phyloP scores from a whole-genome alignment of 1,140 invertebrate genomes.

The Aricia agestis region DNA sequence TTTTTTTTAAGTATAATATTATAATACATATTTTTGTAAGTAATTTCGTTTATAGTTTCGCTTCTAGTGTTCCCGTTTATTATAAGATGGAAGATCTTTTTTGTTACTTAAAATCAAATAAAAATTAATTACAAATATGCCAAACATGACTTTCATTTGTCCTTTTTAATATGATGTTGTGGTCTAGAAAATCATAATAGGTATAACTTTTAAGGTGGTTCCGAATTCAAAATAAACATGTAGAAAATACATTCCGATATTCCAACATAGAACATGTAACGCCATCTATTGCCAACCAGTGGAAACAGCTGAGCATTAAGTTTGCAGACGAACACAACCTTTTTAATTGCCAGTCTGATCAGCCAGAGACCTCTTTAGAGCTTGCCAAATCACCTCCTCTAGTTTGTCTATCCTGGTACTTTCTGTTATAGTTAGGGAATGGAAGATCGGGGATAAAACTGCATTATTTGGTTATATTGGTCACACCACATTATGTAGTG shows the following conservation, averaged over 20 bases:
- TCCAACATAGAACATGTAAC: not conserved
- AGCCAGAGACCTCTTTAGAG: too few species aligned
- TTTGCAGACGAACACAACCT: not conserved
- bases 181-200: too few species aligned
- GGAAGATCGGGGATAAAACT: too few species aligned
- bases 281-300: not conserved
- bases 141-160: slow-evolving; percentile 62
- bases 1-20: slow-evolving; percentile 73
- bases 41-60: slow-evolving; percentile 72
- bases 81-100: slow-evolving; percentile 67
- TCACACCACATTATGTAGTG: too few species aligned
- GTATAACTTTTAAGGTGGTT: not conserved
- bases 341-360: too few species aligned
- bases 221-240: too few species aligned
- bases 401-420: too few species aligned
- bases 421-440: too few species aligned
- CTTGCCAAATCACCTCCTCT: too few species aligned
- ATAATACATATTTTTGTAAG: slow-evolving; percentile 74
- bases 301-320: not conserved
- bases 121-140: slow-evolving; percentile 74
- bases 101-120: slow-evolving; percentile 76
- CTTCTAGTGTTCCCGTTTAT: slow-evolving; percentile 68
- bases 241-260: not conserved
- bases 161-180: not conserved
- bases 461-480: too few species aligned